These are phyloP conservation scores for Teleopsis dalmanni DNA, from an alignment of 1,140 invertebrate species.

Conservation along the genomic window DNA sequence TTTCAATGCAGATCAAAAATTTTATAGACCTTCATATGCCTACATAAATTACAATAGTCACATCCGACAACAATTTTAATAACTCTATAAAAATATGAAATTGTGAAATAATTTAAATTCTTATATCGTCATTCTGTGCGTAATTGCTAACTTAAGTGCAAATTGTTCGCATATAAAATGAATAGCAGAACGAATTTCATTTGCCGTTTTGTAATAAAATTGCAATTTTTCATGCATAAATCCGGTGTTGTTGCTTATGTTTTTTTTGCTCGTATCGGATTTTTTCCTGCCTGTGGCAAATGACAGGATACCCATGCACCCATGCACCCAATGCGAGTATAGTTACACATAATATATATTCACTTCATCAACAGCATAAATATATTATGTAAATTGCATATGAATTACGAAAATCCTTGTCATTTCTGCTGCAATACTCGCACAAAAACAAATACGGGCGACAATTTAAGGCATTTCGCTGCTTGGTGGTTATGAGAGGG, in stretches of 20 bases:
- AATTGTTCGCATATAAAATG: too few relatives aligned
- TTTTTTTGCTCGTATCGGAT: not conserved
- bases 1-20: too few relatives aligned
- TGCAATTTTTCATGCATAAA: slow-evolving; percentile 7
- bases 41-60: too few relatives aligned
- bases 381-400: slow-evolving; percentile 13
- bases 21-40: too few relatives aligned
- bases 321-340: not conserved
- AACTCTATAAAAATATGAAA: too few relatives aligned
- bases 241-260: slow-evolving; percentile 2
- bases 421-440: not conserved
- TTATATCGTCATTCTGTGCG: too few relatives aligned
- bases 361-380: slow-evolving; percentile 12
- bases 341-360: not conserved
- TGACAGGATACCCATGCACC: not conserved
- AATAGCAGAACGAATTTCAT: too few relatives aligned
- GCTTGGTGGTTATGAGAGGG: not conserved
- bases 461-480: slow-evolving; percentile 3
- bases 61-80: too few relatives aligned
- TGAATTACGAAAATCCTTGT: slow-evolving; percentile 10
- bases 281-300: not conserved
- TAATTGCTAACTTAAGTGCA: too few relatives aligned
- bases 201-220: slow-evolving; percentile 5
- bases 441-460: not conserved
- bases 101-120: too few relatives aligned